Percentiles rank a stretch among this genome's conserved stretches.
Evolutionary conservation across 2,888 invertebrate species (phyloP).

Genomic region (Cephus pygmeus): DNA sequence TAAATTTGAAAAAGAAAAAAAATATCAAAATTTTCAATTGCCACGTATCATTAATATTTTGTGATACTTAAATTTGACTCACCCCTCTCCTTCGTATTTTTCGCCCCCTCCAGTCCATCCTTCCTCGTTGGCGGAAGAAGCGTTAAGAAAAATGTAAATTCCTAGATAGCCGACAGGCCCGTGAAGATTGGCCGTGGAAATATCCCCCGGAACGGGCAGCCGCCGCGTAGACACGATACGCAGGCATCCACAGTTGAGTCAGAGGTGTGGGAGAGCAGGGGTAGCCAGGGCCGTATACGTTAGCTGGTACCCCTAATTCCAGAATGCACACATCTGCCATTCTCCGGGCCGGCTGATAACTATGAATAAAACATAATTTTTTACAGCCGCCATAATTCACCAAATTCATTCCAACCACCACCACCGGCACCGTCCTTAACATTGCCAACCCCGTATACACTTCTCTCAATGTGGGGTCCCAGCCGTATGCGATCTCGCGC

Average conservation of each 20-base stretch:
- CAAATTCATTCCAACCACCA: neutral
- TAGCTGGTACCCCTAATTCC: neutral
- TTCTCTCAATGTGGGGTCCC: neutral
- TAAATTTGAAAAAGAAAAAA: neutral
- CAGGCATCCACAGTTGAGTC: neutral
- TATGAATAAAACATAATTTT: slow-evolving; percentile 8
- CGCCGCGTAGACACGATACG: neutral
- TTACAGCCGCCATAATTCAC: slow-evolving; percentile 5
- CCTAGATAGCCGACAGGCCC: neutral
- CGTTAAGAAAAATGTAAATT: neutral
- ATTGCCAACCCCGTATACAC: neutral
- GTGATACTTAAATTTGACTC: neutral
- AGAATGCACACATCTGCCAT: neutral
- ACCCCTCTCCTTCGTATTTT: no score
- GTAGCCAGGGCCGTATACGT: neutral
- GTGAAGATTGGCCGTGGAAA: neutral
- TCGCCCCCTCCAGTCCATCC: neutral
- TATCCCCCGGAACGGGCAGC: neutral
- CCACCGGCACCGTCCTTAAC: neutral
- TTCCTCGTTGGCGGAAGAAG: neutral
- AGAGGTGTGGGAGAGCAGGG: neutral
- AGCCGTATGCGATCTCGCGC: neutral
- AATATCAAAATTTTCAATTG: neutral
- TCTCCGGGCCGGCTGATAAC: neutral
- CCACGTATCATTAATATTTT: no score